Evolutionary conservation across 2,888 invertebrate genomes (phyloP).

Genomic region (Eristalinus sepulchralis): DNA sequence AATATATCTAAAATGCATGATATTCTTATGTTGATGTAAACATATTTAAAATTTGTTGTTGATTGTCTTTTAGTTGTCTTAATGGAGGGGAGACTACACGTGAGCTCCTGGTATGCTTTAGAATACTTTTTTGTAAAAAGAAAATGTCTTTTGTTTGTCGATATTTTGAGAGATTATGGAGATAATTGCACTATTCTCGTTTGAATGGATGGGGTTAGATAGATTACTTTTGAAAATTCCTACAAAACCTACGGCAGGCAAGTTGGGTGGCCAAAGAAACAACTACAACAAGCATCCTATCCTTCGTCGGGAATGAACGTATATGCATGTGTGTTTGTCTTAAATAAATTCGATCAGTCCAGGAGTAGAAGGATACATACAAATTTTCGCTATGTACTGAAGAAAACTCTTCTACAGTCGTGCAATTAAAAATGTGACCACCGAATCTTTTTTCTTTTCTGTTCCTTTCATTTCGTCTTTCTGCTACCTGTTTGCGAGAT

Average conservation of each 20-base stretch:
- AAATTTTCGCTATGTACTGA: conserved; percentile 8
- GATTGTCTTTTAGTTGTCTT: conserved; percentile 19
- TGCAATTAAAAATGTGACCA: conserved; percentile 66
- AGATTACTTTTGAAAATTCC: conserved; percentile 31
- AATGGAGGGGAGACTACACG: background rate
- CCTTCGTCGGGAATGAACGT: conserved; percentile 48
- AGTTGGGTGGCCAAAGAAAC: conserved; percentile 51
- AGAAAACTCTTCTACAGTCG: conserved; percentile 43
- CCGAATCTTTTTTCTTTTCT: conserved; percentile 16
- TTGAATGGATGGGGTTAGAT: conserved; percentile 33
- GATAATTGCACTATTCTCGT: conserved; percentile 63
- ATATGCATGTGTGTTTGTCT: conserved; percentile 25
- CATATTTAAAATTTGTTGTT: conserved; percentile 40
- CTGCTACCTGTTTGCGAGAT: conserved; percentile 68
- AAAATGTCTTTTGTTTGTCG: conserved; percentile 21
- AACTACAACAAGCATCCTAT: background rate
- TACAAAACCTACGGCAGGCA: conserved; percentile 54
- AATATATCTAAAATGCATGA: conserved; percentile 26
- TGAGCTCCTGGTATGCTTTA: background rate
- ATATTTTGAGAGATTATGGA: conserved; percentile 34
- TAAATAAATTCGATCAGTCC: conserved; percentile 59
- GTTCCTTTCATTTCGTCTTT: background rate
- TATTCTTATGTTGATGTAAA: conserved; percentile 2
- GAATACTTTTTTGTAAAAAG: conserved; percentile 16
- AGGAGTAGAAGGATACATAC: background rate